Base-by-base conservation (phyloP, 2,888 invertebrate genomes). In the Strigamia maritima region DNA sequence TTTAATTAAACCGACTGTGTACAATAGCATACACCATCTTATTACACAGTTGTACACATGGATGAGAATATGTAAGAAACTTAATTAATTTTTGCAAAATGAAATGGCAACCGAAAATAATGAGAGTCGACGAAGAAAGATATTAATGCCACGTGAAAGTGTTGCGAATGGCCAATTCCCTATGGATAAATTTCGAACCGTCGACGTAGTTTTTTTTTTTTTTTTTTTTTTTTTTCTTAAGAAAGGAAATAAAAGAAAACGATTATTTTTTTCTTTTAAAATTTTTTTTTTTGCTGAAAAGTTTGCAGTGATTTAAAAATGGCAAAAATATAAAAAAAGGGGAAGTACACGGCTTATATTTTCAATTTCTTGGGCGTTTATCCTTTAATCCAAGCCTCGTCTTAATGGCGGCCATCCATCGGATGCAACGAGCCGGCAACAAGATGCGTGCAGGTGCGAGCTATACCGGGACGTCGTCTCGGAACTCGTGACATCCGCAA, bases 401-500 rank as follows among this genome's bases (percentile, higher is more conserved):
- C 65, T 65, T 65, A 65, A 65, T 65, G 65, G 65, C 26, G 26
- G 65, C 65, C 65, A 65, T 65, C 65, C 65, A 65, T 65, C 26
- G 65, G 65, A 16, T 24, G 65, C 65, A 65, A 65, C 65, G 65
- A 65, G 65, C 65, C 65, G 65, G 65, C 26, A 65, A 65, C 24
- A 65, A 65, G 65, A 65, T 65, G 65, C 65, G 65, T 65, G 65
- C 65, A 65, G 65, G 65, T 65, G 65, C 65, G 65, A 65, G 65
- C 65, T 65, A 65, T 65, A 65, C 65, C 65, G 26, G 65, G 65
- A 24, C 65, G 65, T 65, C 65, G 65, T 65, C 49, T 49, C 49
- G 49, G 49, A 49, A 49, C 49, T 49, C 65, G 65, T 65, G 65
- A 65, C 65, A 65, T 65, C 65, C 65, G 65, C 65, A 65, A 65